Conservation (phyloP, 2,113 vertebrate genomes). For the Chamaea fasciata region DNA sequence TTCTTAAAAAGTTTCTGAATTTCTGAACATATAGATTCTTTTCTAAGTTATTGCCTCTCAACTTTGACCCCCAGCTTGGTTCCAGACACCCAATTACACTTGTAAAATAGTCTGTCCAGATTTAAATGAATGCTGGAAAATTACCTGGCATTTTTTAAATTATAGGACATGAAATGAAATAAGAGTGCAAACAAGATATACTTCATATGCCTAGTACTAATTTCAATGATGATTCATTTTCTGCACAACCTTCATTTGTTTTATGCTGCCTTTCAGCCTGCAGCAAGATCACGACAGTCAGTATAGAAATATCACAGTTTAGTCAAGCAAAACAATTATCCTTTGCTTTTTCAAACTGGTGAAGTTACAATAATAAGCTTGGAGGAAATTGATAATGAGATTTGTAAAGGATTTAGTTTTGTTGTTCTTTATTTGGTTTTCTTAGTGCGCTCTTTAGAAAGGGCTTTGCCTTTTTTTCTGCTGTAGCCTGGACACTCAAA, state of each 20-base stretch:
- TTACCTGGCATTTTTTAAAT: background rate
- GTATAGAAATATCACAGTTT: background rate
- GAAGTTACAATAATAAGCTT: background rate
- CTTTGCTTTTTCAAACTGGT: background rate
- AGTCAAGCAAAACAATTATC: constrained; percentile 16
- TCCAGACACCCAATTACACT: background rate
- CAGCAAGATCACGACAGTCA: background rate
- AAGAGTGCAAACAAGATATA: background rate
- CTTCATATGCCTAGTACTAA: background rate
- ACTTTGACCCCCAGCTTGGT: background rate
- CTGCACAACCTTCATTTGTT: background rate
- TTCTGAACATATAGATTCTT: background rate
- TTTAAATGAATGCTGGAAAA: background rate
- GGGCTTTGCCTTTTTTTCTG: background rate
- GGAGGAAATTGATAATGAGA: background rate
- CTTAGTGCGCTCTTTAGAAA: background rate
- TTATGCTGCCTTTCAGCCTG: background rate
- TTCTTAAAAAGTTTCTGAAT: background rate
- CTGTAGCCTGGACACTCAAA: background rate
- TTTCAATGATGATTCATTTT: background rate
- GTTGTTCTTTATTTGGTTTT: background rate
- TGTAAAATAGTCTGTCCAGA: background rate
- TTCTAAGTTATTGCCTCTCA: background rate
- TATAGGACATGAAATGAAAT: background rate
- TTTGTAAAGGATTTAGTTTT: background rate